Conservation (phyloP, 2,888 invertebrate species). For the Andrena camellia region DNA sequence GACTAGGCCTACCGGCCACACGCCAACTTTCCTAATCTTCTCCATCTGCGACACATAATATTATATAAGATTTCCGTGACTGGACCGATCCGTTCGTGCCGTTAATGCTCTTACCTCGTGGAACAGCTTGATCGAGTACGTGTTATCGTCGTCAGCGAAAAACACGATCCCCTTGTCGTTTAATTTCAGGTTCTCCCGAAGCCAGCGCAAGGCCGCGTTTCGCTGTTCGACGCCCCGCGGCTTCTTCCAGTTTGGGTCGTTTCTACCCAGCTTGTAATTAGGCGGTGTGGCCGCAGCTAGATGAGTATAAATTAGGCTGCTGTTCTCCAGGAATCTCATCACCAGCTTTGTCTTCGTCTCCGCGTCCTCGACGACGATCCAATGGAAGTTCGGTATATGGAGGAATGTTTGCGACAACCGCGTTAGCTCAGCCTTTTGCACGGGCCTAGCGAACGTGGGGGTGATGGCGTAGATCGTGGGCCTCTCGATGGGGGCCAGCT, state of each 20-base stretch:
- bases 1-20: constrained; percentile 98
- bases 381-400: constrained; percentile 94
- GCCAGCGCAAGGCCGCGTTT: constrained; percentile 94
- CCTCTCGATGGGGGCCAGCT: neutral
- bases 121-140: constrained; percentile 95
- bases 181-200: constrained; percentile 88
- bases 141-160: constrained; percentile 99
- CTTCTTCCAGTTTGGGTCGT: constrained; percentile 91
- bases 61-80: constrained; percentile 26
- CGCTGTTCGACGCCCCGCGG: constrained; percentile 97
- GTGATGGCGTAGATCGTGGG: constrained; percentile 96
- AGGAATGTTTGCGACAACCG: constrained; percentile 95
- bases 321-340: constrained; percentile 89
- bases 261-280: constrained; percentile 89
- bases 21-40: constrained; percentile 93
- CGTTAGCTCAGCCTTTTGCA: constrained; percentile 97
- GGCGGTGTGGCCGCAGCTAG: constrained; percentile 90
- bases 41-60: constrained; percentile 88
- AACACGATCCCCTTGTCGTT: constrained; percentile 92
- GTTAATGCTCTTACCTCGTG: constrained; percentile 89
- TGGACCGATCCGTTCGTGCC: neutral
- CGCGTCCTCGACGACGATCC: constrained; percentile 97
- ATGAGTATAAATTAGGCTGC: constrained; percentile 89
- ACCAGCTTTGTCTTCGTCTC: constrained; percentile 90
- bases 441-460: constrained; percentile 94